Base-by-base conservation (phyloP, 2,113 vertebrate genomes). In the Caranx ignobilis region DNA sequence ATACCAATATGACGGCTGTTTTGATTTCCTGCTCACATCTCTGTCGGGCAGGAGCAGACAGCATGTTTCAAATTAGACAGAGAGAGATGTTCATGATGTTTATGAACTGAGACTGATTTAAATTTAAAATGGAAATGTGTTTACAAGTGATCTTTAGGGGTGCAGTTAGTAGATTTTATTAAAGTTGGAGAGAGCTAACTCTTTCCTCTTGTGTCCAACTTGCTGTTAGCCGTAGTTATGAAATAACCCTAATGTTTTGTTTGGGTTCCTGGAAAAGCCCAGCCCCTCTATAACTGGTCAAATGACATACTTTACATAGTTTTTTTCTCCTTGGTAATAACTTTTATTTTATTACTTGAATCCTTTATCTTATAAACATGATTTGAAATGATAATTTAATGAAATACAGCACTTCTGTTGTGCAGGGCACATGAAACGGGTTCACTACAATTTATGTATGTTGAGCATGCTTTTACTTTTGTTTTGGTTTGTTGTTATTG, bases 1-100 rank as follows among this genome's bases (percentile, higher is more conserved):
- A 79, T 55, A 62, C 34, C 63, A 47, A 60, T 16, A 73, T 79
- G 73, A 63, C 37, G 56, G 57, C 21, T 82, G 48, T 71, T 81
- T 60, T 48, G 52, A 71, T 74, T 60, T 68, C 54, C 59, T 67
- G 57, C 5, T 62, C 19, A 45, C 2, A 11, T 7, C 6, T 15
- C 37, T 31, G 45, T 60, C 31, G 26, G 35, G 41, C 18, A 1
- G 2, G 4, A 41, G 71, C 19, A 77, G 60, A 18, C 21, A 39
- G 31, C 48, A 41, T 54, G 32, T 31, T 59, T 11, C 59, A 63
- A 43, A 57, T 34, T n/a, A 71, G 2, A 47, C 0, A 19, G 18
- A 37, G 11, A 19, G 12, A 63, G 19, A 39, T 7, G 11, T 5
- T 32, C n/a, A 64, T 8, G 34, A 10, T n/a, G 52, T 72, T 52